Evolutionary conservation across 2,797 vertebrate genomes (phyloP), one percentile per base, ranked within the genome.

Genomic region (Clarias laeviceps): DNA sequence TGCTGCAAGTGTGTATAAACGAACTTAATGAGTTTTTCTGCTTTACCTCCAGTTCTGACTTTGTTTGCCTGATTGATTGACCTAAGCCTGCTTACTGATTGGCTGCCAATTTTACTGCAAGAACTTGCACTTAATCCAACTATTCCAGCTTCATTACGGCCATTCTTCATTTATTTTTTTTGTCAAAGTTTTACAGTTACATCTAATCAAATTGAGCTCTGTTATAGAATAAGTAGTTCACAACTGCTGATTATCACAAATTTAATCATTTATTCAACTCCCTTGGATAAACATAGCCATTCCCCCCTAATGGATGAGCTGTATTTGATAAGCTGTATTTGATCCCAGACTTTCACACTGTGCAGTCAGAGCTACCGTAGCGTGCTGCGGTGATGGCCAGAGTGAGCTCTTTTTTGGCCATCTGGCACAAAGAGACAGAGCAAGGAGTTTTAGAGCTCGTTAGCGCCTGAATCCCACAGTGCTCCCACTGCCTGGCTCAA

Each of bases 391-490:
- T 17, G 77, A 66, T 77, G 87, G 87, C 74, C 50, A 64, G 66
- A 34, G 59, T 34, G 5, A 54, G 59, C 57, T 80, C 32, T 86
- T 84, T 86, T 66, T 78, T 92, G 92, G 90, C 91, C 93, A 94
- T 94, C 93, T 94, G 94, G 92, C 92, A 90, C 92, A 88, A 91
- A 89, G 90, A 92, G 88, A 87, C 87, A 85, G 89, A 6, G 88
- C 87, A 91, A 90, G 92, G 92, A 91, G 92, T 92, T 90, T 93
- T 90, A 91, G 89, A 92, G 92, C 93, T 95, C 92, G 90, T 94
- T 94, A 94, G 92, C 85, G 90, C 90, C 91, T 93, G 88, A 93
- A 87, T 94, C 93, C 93, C 91, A 92, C 91, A 91, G 91, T 90
- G 92, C 92, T 91, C 91, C 92, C 91, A 90, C 90, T 45, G 88